phyloP scores from a whole-genome alignment of 2,888 invertebrate species.

The Perizoma flavofasciatum region DNA sequence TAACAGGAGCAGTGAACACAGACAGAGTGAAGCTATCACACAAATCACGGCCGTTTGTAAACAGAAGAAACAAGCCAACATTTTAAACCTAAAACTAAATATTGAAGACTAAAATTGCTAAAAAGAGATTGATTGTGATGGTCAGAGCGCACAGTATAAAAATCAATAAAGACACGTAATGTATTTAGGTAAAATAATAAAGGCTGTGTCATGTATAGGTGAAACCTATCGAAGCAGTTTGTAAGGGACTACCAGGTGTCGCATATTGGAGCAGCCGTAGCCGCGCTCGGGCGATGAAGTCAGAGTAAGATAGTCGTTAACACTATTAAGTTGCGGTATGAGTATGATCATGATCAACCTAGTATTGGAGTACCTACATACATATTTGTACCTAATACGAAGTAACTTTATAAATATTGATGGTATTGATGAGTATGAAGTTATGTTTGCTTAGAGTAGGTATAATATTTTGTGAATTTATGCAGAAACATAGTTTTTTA shows the following conservation, averaged over 20 bases:
- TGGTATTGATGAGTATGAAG: conserved; percentile 73
- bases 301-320: conserved; percentile 27
- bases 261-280: conserved; percentile 23
- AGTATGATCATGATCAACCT: conserved; percentile 38
- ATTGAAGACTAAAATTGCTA: conserved; percentile 20
- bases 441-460: conserved; percentile 82
- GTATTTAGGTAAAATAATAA: conserved; percentile 61
- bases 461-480: conserved; percentile 82
- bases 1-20: conserved; percentile 62
- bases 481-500: conserved; percentile 83
- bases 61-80: conserved; percentile 4
- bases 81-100: conserved; percentile 6
- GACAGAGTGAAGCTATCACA: conserved; percentile 27
- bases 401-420: conserved; percentile 73
- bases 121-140: conserved; percentile 26
- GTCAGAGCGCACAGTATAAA: conserved; percentile 38
- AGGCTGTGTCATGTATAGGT: conserved; percentile 71
- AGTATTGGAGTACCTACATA: conserved; percentile 51
- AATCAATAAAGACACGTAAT: conserved; percentile 43
- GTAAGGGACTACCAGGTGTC: conserved; percentile 37
- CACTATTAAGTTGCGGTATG: conserved; percentile 28
- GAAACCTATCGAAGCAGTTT: conserved; percentile 53
- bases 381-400: conserved; percentile 76
- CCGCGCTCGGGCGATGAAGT: conserved; percentile 17
- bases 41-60: conserved; percentile 17